These are phyloP conservation scores for Xiphias gladius DNA, from an alignment of 2,113 vertebrate genomes.

Conservation along the genomic window DNA sequence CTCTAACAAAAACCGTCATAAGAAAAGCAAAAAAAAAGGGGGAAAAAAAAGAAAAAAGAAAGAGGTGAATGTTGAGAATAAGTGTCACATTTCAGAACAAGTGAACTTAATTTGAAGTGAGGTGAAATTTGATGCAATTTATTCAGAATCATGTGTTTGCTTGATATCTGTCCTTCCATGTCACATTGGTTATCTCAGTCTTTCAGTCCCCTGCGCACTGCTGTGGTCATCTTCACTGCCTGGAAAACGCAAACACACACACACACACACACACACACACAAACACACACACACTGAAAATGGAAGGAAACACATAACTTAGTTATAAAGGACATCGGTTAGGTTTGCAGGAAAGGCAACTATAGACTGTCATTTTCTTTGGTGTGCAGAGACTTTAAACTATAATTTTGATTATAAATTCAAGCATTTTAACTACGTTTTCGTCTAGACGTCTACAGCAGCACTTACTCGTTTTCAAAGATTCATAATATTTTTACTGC, in stretches of 20 bases:
- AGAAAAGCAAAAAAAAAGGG: slow-evolving; percentile 11
- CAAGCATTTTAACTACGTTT: too few species aligned
- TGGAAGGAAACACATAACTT: slow-evolving; percentile 51
- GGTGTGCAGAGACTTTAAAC: too few species aligned
- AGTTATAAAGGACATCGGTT: too few species aligned
- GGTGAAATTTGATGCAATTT: slow-evolving; percentile 77
- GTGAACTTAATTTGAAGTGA: slow-evolving; percentile 77
- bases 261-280: background rate
- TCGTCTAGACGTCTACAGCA: too few species aligned
- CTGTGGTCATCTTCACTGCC: slow-evolving; percentile 45
- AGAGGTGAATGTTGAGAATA: slow-evolving; percentile 60
- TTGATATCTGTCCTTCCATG: slow-evolving; percentile 69
- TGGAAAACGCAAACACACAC: slow-evolving; percentile 28
- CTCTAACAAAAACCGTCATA: slow-evolving; percentile 38
- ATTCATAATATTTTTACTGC: background rate
- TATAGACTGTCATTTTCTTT: too few species aligned
- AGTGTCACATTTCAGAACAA: slow-evolving; percentile 76
- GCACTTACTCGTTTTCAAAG: too few species aligned
- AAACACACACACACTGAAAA: slow-evolving; percentile 24
- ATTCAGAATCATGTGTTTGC: slow-evolving; percentile 76
- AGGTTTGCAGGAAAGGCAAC: too few species aligned
- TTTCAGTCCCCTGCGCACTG: slow-evolving; percentile 38
- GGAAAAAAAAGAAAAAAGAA: slow-evolving; percentile 3
- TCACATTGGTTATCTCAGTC: slow-evolving; percentile 70
- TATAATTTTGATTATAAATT: too few species aligned